Conservation (phyloP, 2,888 invertebrate genomes). For the Drosophila quinaria region DNA sequence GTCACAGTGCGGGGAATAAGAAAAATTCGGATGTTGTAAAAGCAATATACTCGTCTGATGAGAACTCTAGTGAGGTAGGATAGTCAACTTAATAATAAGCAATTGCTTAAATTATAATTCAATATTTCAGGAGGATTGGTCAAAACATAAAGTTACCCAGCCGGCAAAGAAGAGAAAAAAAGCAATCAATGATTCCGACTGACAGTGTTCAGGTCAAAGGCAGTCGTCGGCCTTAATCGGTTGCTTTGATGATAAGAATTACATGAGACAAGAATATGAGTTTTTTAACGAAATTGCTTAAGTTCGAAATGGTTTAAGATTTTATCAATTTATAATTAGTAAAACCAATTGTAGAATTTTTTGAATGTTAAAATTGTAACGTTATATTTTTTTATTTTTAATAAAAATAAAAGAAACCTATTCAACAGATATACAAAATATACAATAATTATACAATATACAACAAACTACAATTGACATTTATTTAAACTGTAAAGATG, state of each 20-base stretch:
- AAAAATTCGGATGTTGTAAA: conserved; percentile 86
- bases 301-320: conserved; percentile 52
- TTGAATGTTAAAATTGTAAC: conserved; percentile 83
- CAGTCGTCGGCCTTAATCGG: conserved; percentile 43
- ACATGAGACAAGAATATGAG: conserved; percentile 69
- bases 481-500: not conserved
- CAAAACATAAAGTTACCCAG: conserved; percentile 92
- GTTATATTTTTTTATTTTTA: conserved; percentile 84
- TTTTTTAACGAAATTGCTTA: conserved; percentile 78
- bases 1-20: conserved; percentile 84
- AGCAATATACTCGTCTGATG: conserved; percentile 91
- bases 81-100: not conserved
- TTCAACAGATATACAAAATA: conserved; percentile 44
- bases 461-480: conserved; percentile 3
- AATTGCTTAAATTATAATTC: not conserved
- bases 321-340: conserved; percentile 69
- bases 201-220: conserved; percentile 87
- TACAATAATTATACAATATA: conserved; percentile 19
- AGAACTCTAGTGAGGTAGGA: conserved; percentile 92
- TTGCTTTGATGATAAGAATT: conserved; percentile 71
- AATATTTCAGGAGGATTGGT: conserved; percentile 92
- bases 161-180: conserved; percentile 96
- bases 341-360: conserved; percentile 79
- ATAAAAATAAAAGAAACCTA: conserved; percentile 79
- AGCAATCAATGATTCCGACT: conserved; percentile 96